Percentiles rank a stretch among this genome's conserved stretches.
phyloP scores from a whole-genome alignment of 2,888 invertebrate species.

The Meteorus colon region DNA sequence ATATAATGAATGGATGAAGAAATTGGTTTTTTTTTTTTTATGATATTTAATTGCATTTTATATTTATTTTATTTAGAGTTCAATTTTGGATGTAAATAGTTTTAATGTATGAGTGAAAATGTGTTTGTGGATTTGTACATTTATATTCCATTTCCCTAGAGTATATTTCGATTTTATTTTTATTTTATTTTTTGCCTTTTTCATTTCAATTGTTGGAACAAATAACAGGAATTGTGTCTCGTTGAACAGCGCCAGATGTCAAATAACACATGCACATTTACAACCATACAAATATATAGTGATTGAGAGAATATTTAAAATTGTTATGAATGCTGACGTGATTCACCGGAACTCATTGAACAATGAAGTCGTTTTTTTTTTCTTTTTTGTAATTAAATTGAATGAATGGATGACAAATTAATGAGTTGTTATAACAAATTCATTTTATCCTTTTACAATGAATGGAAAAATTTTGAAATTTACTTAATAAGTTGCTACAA shows the following conservation, averaged over 20 bases:
- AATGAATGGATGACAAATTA: not conserved
- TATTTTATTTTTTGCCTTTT: constrained; percentile 13
- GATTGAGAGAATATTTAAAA: constrained; percentile 4
- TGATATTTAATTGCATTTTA: not conserved
- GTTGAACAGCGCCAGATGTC: constrained; percentile 60
- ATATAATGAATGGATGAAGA: not conserved
- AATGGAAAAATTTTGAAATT: too few relatives aligned
- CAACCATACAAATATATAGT: constrained; percentile 1
- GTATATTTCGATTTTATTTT: not conserved
- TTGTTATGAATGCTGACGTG: not conserved
- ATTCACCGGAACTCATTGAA: constrained; percentile 3
- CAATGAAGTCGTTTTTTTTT: not conserved
- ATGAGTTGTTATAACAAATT: not conserved
- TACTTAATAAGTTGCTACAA: too few relatives aligned
- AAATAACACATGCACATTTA: not conserved
- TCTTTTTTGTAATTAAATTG: not conserved
- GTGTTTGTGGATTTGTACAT: not conserved
- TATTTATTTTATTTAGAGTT: not conserved
- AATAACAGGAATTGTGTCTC: constrained; percentile 73
- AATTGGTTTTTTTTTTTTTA: not conserved
- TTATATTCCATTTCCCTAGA: constrained; percentile 28
- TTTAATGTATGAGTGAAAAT: not conserved
- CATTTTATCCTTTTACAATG: too few relatives aligned
- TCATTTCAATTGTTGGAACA: constrained; percentile 60
- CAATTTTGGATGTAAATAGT: too few relatives aligned